phyloP scores from a whole-genome alignment of 2,113 vertebrate species.

The Hippotragus niger region DNA sequence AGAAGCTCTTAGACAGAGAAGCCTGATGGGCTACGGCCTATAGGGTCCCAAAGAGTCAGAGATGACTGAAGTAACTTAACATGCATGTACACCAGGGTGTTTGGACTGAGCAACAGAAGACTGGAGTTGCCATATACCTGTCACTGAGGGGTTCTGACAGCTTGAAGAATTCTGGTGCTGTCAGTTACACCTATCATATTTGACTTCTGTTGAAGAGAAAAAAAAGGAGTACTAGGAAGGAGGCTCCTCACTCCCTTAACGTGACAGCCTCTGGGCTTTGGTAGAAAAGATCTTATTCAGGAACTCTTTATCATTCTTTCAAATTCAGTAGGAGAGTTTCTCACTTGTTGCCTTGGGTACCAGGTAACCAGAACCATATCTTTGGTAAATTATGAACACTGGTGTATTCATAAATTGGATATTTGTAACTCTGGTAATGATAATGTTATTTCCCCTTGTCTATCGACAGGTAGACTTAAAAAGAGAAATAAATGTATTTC shows the following conservation, averaged over 20 bases:
- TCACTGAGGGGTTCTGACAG: neutral
- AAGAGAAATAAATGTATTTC: neutral
- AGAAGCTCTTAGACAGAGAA: neutral
- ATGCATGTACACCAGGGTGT: neutral
- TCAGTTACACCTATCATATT: neutral
- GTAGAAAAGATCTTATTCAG: neutral
- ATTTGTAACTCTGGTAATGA: neutral
- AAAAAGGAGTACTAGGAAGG: neutral
- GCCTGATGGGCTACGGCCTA: rapidly evolving
- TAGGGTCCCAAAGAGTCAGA: neutral
- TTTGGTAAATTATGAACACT: neutral
- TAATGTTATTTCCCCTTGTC: neutral
- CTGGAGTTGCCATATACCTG: neutral
- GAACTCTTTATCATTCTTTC: neutral
- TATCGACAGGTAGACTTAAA: neutral
- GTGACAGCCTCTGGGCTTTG: neutral
- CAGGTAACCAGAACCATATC: neutral
- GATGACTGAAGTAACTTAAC: neutral
- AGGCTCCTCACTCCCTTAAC: neutral
- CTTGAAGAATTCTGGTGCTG: neutral
- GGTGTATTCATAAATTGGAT: neutral
- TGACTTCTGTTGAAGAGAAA: neutral
- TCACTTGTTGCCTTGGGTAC: neutral
- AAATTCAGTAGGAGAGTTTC: neutral
- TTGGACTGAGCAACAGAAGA: neutral